Percentiles rank a stretch among this genome's conserved stretches.
Conservation (phyloP, 2,888 invertebrate genomes). For the Oeneis ivallda region DNA sequence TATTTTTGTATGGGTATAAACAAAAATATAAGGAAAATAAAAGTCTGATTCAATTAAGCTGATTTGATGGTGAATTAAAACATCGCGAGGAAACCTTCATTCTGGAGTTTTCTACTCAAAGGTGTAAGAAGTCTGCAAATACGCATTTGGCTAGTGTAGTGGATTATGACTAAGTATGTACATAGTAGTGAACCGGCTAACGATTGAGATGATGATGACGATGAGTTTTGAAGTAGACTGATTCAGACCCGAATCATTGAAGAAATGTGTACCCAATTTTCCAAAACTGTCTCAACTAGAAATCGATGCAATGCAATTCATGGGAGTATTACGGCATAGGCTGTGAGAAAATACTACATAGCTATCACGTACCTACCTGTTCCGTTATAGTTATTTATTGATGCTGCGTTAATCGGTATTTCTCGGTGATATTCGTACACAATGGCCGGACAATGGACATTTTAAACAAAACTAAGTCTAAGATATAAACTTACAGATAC, state of each 20-base stretch:
- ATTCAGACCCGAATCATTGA: not conserved
- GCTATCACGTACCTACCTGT: not conserved
- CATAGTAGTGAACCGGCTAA: too few relatives aligned
- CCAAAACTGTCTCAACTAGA: not conserved
- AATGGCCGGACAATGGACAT: constrained; percentile 19
- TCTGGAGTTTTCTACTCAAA: too few relatives aligned
- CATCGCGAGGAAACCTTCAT: too few relatives aligned
- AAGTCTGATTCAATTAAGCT: too few relatives aligned
- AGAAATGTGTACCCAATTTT: not conserved
- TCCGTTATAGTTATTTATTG: constrained; percentile 5
- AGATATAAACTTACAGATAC: not conserved
- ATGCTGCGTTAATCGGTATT: constrained; percentile 1
- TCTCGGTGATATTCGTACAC: constrained; percentile 10
- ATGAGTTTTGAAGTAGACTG: too few relatives aligned
- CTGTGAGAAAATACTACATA: constrained; percentile 5
- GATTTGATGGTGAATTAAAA: too few relatives aligned
- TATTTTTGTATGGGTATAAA: too few relatives aligned
- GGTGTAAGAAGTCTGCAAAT: too few relatives aligned
- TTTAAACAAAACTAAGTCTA: constrained; percentile 17
- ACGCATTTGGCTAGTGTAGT: too few relatives aligned
- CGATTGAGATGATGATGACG: too few relatives aligned
- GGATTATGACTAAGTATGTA: too few relatives aligned
- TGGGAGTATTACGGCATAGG: not conserved
- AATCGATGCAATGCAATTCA: not conserved
- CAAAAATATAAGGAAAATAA: too few relatives aligned